Evolutionary conservation across 2,888 invertebrate genomes (phyloP), one percentile per base, ranked within the genome.

Genomic region (Eristalis arbustorum): DNA sequence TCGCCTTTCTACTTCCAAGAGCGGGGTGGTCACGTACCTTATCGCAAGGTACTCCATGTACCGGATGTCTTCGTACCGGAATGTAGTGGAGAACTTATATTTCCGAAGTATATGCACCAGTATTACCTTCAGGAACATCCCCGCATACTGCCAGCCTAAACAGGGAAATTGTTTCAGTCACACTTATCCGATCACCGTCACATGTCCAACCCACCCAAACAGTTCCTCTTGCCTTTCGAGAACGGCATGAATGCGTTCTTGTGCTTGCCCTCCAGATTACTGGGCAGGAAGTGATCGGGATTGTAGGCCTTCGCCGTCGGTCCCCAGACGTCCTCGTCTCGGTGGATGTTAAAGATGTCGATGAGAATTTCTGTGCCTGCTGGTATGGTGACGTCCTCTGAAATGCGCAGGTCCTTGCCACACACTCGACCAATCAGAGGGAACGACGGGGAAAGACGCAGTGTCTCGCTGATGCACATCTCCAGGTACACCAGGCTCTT

Each of bases 201-300:
- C 31, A 5, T 64, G 10, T 28, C 22, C 10, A 28, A 42, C 69
- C 49, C 77, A 90, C 90, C 90, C 61, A 91, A 89, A 23, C 90
- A 90, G 69, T 89, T 90, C 1, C 91, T 82, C 1, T 71, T 31
- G 37, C 91, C 91, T 11, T 89, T 89, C n/a, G n/a, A n/a, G n/a
- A n/a, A n/a, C n/a, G n/a, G n/a, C n/a, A n/a, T n/a, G n/a, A n/a
- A n/a, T n/a, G n/a, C n/a, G n/a, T n/a, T n/a, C n/a, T n/a, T n/a
- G n/a, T n/a, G n/a, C n/a, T n/a, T n/a, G n/a, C n/a, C n/a, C n/a
- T n/a, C n/a, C n/a, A n/a, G n/a, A n/a, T n/a, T n/a, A n/a, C n/a
- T n/a, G n/a, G n/a, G n/a, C n/a, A n/a, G n/a, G n/a, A n/a, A n/a
- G n/a, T n/a, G n/a, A n/a, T n/a, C n/a, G n/a, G n/a, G n/a, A n/a